These are phyloP conservation scores for Crepidodera aurea DNA, from an alignment of 2,888 invertebrate species.

Conservation along the genomic window DNA sequence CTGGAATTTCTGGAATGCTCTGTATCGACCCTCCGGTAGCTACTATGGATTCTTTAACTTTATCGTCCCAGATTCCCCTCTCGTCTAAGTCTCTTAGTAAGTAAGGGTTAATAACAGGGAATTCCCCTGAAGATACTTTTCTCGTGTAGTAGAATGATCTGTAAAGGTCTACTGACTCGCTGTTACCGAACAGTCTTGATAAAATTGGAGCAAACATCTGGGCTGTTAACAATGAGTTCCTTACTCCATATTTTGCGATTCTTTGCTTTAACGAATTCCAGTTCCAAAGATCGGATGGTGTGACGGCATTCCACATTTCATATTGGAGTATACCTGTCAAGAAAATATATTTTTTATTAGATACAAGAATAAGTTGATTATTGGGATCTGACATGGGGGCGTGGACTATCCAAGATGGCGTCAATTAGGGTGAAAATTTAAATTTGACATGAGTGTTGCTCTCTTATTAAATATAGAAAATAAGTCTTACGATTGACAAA, in stretches of 20 bases:
- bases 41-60: constrained; percentile 94
- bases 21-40: constrained; percentile 93
- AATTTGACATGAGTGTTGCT: no score
- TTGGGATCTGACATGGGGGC: no score
- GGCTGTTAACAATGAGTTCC: constrained; percentile 91
- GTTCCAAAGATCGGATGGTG: constrained; percentile 86
- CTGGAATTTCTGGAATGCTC: constrained; percentile 84
- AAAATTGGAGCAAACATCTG: constrained; percentile 99
- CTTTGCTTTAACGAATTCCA: constrained; percentile 85
- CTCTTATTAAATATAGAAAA: no score
- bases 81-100: constrained; percentile 92
- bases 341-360: no score
- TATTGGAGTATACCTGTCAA: constrained; percentile 86
- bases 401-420: no score
- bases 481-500: no score
- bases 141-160: constrained; percentile 96
- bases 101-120: constrained; percentile 92
- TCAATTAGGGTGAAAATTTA: no score
- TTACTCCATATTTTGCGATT: constrained; percentile 87
- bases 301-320: constrained; percentile 93
- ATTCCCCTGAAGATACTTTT: constrained; percentile 94
- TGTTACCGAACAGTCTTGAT: constrained; percentile 98
- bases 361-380: background rate
- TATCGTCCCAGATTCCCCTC: constrained; percentile 89
- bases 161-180: constrained; percentile 98